phyloP scores from a whole-genome alignment of 1,140 invertebrate species.

The Drosophila grimshawi region DNA sequence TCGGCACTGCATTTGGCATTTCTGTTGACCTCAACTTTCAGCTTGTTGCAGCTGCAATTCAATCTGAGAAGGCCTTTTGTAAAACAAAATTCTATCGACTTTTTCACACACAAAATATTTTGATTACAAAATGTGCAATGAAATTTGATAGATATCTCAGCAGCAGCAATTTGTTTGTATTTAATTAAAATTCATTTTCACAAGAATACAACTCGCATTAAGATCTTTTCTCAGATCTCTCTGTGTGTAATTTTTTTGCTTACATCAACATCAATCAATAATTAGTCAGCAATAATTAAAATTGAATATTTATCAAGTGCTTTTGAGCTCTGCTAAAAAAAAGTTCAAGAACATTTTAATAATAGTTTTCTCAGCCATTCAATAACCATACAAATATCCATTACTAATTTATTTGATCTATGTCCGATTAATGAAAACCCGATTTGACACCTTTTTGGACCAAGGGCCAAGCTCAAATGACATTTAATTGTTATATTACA shows the following conservation, averaged over 20 bases:
- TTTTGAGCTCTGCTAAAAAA: slow-evolving; percentile 37
- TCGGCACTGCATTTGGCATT: slow-evolving; percentile 72
- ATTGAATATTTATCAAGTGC: slow-evolving; percentile 49
- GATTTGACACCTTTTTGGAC: slow-evolving; percentile 2
- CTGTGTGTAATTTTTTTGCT: slow-evolving; percentile 1
- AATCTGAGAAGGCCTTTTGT: slow-evolving; percentile 27
- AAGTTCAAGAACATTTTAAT: slow-evolving; percentile 63
- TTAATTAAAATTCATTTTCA: slow-evolving; percentile 52
- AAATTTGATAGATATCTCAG: slow-evolving; percentile 56
- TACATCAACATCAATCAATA: slow-evolving; percentile 64
- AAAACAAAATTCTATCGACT: not conserved
- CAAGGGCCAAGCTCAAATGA: not conserved
- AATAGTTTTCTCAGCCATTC: slow-evolving; percentile 49
- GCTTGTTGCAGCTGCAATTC: slow-evolving; percentile 37
- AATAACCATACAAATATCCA: slow-evolving; percentile 23
- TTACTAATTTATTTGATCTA: not conserved
- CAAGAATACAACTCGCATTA: not conserved
- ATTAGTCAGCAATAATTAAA: slow-evolving; percentile 57
- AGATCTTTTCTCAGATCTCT: not conserved
- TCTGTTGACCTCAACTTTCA: slow-evolving; percentile 75
- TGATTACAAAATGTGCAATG: slow-evolving; percentile 30
- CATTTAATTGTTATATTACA: too few relatives aligned
- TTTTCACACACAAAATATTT: slow-evolving; percentile 44
- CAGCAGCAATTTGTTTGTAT: slow-evolving; percentile 37
- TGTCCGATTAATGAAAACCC: slow-evolving; percentile 1